Percentiles rank a stretch among this genome's conserved stretches.
Conservation (phyloP, 2,113 vertebrate genomes). For the Micronisus gabar region DNA sequence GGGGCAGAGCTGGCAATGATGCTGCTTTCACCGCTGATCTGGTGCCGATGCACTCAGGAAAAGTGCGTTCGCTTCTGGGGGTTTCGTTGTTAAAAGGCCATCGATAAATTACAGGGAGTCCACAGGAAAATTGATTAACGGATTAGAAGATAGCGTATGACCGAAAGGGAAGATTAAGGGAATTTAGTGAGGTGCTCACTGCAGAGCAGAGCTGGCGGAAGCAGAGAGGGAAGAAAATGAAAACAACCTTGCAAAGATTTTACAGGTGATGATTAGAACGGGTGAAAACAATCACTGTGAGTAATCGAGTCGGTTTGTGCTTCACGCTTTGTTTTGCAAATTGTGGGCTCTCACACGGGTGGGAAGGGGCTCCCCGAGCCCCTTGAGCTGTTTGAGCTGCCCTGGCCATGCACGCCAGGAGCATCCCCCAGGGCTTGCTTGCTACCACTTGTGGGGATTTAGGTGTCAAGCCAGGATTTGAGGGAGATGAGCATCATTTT, state of each 20-base stretch:
- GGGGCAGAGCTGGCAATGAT: fast-evolving
- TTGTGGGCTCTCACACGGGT: fast-evolving
- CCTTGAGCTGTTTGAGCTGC: not conserved
- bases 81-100: not conserved
- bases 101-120: conserved; percentile 2
- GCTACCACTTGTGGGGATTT: not conserved
- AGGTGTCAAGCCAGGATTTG: not conserved
- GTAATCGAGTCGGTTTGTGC: not conserved
- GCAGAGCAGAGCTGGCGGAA: fast-evolving
- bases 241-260: not conserved
- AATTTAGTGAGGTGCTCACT: not conserved
- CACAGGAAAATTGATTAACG: conserved; percentile 28
- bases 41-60: not conserved
- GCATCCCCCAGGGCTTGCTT: not conserved
- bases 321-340: not conserved
- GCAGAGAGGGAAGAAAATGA: not conserved
- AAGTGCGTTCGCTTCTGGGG: not conserved
- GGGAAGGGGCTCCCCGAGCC: not conserved
- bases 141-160: not conserved
- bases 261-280: not conserved
- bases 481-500: not conserved
- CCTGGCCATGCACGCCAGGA: fast-evolving
- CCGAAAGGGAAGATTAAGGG: conserved; percentile 33
- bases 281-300: not conserved
- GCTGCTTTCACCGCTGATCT: not conserved